phyloP scores from a whole-genome alignment of 30 jellyfish, hydroid and myxozoan genomes.

The Phacellophora camtschatica region DNA sequence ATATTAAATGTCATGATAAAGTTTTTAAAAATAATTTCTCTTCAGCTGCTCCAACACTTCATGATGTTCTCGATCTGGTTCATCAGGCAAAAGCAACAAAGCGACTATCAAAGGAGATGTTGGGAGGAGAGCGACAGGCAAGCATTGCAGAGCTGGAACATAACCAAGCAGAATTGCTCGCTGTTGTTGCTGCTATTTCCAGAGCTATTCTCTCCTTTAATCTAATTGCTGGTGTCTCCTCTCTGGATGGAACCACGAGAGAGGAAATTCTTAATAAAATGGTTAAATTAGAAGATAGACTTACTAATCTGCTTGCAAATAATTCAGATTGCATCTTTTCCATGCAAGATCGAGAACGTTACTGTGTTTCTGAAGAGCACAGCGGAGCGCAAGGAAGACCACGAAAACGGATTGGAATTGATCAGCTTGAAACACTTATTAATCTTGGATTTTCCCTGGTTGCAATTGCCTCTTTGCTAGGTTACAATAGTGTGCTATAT shows the following conservation, averaged over 20 bases:
- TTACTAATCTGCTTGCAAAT: neutral
- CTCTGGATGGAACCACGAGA: neutral
- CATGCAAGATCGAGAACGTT: neutral
- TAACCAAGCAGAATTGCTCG: too few relatives aligned
- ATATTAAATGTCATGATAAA: too few relatives aligned
- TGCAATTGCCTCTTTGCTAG: neutral
- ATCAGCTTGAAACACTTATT: neutral
- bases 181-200: slow-evolving; percentile 14
- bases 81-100: too few relatives aligned
- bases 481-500: neutral
- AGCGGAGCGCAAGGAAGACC: neutral
- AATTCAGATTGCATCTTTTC: neutral
- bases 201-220: neutral
- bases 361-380: slow-evolving; percentile 1
- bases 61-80: too few relatives aligned
- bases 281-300: slow-evolving; percentile 1
- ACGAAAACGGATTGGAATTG: neutral
- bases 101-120: too few relatives aligned
- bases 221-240: slow-evolving; percentile 4
- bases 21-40: too few relatives aligned
- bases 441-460: neutral
- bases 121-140: too few relatives aligned
- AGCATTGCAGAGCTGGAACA: too few relatives aligned
- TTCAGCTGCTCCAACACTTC: too few relatives aligned
- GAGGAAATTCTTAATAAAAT: neutral